Percentiles rank a stretch among this genome's conserved stretches.
phyloP scores from a whole-genome alignment of 2,888 invertebrate species.

The Acanthococcus lagerstroemiae region DNA sequence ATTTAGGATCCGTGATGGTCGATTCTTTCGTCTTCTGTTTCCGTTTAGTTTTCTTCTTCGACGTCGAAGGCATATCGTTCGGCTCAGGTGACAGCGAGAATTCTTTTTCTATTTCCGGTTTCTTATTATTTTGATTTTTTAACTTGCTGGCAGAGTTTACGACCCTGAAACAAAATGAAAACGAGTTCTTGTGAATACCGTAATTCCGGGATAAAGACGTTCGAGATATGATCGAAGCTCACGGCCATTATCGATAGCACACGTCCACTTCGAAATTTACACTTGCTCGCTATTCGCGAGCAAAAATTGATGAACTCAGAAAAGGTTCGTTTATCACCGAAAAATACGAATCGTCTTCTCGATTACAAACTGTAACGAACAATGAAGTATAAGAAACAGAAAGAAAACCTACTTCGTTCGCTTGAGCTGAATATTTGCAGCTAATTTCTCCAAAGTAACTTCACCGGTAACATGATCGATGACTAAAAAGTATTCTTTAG shows the following conservation, averaged over 20 bases:
- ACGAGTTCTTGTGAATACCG: too few species aligned
- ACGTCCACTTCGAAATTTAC: too few species aligned
- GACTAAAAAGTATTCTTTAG: constrained; percentile 90
- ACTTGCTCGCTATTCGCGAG: too few species aligned
- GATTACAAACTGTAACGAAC: background rate
- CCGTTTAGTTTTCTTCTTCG: constrained; percentile 23
- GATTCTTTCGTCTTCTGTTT: constrained; percentile 20
- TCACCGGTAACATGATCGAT: constrained; percentile 87
- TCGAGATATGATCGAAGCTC: too few species aligned
- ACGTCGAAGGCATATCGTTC: background rate
- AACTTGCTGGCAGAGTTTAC: constrained; percentile 13
- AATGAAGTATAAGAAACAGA: background rate
- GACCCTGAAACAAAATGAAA: constrained; percentile 3
- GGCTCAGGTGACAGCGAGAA: constrained; percentile 9
- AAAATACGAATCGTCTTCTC: too few species aligned
- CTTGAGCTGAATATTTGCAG: constrained; percentile 84
- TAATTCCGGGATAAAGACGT: too few species aligned
- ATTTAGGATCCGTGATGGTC: constrained; percentile 12
- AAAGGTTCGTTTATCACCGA: too few species aligned
- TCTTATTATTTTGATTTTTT: constrained; percentile 27
- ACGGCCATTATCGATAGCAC: too few species aligned
- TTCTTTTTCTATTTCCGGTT: constrained; percentile 19
- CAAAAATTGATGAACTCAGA: too few species aligned
- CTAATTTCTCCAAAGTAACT: constrained; percentile 83
- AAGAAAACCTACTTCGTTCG: constrained; percentile 56